Evolutionary conservation across 2,888 invertebrate genomes (phyloP), one percentile per base, ranked within the genome.

Genomic region (Eretmocerus hayati): DNA sequence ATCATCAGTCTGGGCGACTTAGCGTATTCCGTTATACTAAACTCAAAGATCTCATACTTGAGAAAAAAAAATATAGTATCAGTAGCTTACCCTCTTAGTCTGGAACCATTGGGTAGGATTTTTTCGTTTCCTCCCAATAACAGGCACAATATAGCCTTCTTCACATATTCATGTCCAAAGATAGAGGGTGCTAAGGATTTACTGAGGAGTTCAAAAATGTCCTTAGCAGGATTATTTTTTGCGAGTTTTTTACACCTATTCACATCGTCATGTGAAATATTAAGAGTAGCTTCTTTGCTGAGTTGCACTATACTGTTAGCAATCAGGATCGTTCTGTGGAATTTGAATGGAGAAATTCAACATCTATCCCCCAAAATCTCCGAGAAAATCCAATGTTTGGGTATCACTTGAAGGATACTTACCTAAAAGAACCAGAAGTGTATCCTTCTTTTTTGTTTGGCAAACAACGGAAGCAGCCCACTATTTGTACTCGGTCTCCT

Each of bases 111-210:
- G 2, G 87, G 84, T 53, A 96, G 72, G 32, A 90, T 75, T 74
- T 96, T 99, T 74, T 99, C 99, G 56, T 88, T 87, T 0, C 99
- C 99, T 0, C 99, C 97, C 5, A 99, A 75, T 47, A 99, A 72
- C 63, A 96, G 78, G 66, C 96, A 96, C 21, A 99, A 75, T 53
- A 99, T 89, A 0, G 99, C 97, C 66, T 89, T 90, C 73, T 99
- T 99, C 6, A 97, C 92, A 65, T 85, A 94, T 22, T 91, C 88
- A 63, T 99, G 93, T 0, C 99, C 99, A 62, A 95, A 92, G 65
- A 99, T 99, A 0, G 97, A 95, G 0, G 99, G 99, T 0, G 99
- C 99, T 44, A 99, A 73, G 0, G 97, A 97, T 63, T 87, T 87
- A 45, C 91, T 81, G 26, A 99, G 75, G 50, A 92, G 71, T 46